These are phyloP conservation scores for Chelmon rostratus DNA, from an alignment of 2,797 vertebrate species.

Conservation along the genomic window DNA sequence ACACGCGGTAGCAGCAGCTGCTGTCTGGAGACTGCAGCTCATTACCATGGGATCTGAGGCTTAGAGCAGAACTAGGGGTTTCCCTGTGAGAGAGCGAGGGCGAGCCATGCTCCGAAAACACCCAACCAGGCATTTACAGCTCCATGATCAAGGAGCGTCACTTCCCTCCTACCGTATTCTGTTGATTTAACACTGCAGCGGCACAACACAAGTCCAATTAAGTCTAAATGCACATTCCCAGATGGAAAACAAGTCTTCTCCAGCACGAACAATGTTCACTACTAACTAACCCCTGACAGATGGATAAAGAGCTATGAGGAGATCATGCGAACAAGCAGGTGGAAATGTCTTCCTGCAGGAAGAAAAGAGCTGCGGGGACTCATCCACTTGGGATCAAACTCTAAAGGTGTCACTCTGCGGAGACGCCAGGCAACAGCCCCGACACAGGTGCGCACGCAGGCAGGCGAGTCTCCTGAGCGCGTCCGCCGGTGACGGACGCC, in stretches of 20 bases:
- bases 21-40: slow-evolving; percentile 69
- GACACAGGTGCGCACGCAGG: slow-evolving; percentile 1
- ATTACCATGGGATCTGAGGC: slow-evolving; percentile 78
- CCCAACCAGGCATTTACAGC: slow-evolving; percentile 30
- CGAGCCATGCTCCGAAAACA: slow-evolving; percentile 40
- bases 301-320: slow-evolving; percentile 55
- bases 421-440: slow-evolving; percentile 3
- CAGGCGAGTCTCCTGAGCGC: neutral
- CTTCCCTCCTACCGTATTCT: slow-evolving; percentile 2
- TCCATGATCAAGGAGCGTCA: neutral
- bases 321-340: slow-evolving; percentile 57
- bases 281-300: slow-evolving; percentile 52
- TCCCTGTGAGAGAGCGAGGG: slow-evolving; percentile 56
- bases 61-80: slow-evolving; percentile 64
- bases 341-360: slow-evolving; percentile 44
- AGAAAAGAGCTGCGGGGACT: slow-evolving; percentile 29
- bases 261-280: slow-evolving; percentile 36
- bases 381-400: slow-evolving; percentile 43
- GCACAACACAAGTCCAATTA: slow-evolving; percentile 39
- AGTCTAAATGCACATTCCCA: slow-evolving; percentile 11
- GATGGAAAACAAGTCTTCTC: slow-evolving; percentile 40
- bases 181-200: slow-evolving; percentile 38
- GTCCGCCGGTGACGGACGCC: neutral
- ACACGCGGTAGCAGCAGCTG: slow-evolving; percentile 49
- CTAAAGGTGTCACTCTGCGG: neutral